Evolutionary conservation across 2,888 invertebrate species (phyloP), one percentile per base, ranked within the genome.

Genomic region (Rosalia funebris): DNA sequence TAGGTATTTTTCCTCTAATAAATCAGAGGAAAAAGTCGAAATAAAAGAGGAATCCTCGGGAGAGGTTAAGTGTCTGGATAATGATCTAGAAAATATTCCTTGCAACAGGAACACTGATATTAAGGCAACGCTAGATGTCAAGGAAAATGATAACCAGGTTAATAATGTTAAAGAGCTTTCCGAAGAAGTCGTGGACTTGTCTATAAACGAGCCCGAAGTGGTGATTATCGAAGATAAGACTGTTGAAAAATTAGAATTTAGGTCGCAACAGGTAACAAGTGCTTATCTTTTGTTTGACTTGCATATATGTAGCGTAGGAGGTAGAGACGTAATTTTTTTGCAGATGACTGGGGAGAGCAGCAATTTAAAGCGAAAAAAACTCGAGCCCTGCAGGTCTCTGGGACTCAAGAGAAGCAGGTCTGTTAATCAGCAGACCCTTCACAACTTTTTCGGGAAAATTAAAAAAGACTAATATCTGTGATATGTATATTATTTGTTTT

Each of bases 1-100:
- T 70, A 84, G 86, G 55, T 88, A 87, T 75, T 88, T 89, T 70
- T 76, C 25, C 1, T 46, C 47, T n/a, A 34, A 52, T 14, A 46
- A 53, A 36, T 12, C 37, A 9, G 34, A 46, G 1, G 20, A 45
- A 14, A 19, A 39, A 12, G 11, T 20, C 48, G 36, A 20, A 7
- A 16, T 3, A 10, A n/a, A 55, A 15, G 9, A 39, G 37, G 25
- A 25, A 15, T 15, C 11, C 5, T n/a, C 20, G 1, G 12, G 19
- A 45, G 41, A 46, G 19, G 54, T 36, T 2, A 37, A 9, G 16
- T 47, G 15, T 16, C 39, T 17, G 15, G n/a, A 45, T 34, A 12
- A 20, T 12, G 14, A 44, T 44, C n/a, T 25, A 14, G 44, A 25
- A 44, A 44, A 44, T 44, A 9, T 5, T 0, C 25, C 25, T 7